phyloP scores from a whole-genome alignment of 2,888 invertebrate species.

The Platycheirus albimanus region DNA sequence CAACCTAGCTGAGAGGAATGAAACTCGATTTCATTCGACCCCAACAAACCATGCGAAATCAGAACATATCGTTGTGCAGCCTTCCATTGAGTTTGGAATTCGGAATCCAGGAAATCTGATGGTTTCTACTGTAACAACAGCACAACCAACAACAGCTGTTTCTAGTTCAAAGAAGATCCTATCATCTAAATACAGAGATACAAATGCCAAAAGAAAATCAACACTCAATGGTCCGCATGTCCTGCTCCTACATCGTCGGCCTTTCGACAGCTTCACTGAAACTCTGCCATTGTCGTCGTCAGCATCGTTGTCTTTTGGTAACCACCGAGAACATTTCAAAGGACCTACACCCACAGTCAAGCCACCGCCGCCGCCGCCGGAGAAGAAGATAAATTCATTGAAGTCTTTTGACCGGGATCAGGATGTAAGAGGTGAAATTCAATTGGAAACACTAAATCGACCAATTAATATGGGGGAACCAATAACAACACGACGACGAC shows the following conservation, averaged over 20 bases:
- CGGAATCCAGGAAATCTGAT: not conserved
- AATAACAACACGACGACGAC: slow-evolving; percentile 22
- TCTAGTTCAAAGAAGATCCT: slow-evolving; percentile 12
- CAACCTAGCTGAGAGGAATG: slow-evolving; percentile 10
- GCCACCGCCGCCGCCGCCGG: no score
- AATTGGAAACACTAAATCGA: slow-evolving; percentile 56
- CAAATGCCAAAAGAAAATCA: not conserved
- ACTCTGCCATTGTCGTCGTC: not conserved
- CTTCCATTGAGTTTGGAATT: not conserved
- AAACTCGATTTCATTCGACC: slow-evolving; percentile 32
- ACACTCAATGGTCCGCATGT: not conserved
- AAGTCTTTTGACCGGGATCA: slow-evolving; percentile 34
- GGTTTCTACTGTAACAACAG: not conserved
- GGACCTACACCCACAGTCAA: slow-evolving; percentile 19
- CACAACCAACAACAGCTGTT: not conserved
- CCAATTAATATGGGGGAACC: slow-evolving; percentile 57
- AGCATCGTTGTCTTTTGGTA: not conserved
- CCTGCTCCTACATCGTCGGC: not conserved
- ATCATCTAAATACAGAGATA: slow-evolving; percentile 19
- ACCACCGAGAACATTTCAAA: slow-evolving; percentile 17
- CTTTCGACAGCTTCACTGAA: slow-evolving; percentile 8
- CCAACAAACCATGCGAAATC: slow-evolving; percentile 14
- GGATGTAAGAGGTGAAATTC: slow-evolving; percentile 35
- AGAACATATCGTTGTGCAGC: not conserved
- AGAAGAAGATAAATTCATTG: slow-evolving; percentile 30